A percentile compares a stretch with the other conserved stretches of the same genome.
Conservation (phyloP, 1,140 invertebrate genomes). For the Xylocopa sonorina region DNA sequence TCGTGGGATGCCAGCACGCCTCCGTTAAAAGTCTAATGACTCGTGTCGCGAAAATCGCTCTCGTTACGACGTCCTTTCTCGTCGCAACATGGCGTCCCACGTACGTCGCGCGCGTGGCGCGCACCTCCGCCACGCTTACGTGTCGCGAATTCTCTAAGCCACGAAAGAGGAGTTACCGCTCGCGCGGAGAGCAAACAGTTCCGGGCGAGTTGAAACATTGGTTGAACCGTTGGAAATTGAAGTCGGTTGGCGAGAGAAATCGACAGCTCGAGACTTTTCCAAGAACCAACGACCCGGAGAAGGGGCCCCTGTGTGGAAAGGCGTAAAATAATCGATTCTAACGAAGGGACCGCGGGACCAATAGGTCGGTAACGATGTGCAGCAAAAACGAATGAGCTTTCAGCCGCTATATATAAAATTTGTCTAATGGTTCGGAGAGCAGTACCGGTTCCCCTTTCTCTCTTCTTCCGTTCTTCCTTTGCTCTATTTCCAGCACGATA, state of each 20-base stretch:
- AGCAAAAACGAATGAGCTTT: conserved; percentile 65
- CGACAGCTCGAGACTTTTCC: background rate
- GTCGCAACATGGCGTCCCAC: background rate
- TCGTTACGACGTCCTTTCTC: conserved; percentile 11
- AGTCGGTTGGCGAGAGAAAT: background rate
- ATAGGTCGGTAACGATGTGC: conserved; percentile 46
- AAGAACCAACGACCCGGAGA: too few species aligned
- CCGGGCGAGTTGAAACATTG: too few species aligned
- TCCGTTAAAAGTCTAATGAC: conserved; percentile 59
- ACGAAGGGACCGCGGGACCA: conserved; percentile 11
- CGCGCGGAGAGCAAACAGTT: background rate
- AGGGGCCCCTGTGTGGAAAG: too few species aligned
- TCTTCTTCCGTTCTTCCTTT: conserved; percentile 53
- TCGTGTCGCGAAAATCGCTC: conserved; percentile 50
- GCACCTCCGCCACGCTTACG: background rate
- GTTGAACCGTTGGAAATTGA: background rate
- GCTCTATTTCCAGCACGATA: conserved; percentile 63
- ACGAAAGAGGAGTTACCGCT: too few species aligned
- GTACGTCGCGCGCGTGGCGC: too few species aligned
- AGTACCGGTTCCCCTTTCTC: conserved; percentile 11
- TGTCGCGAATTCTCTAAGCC: conserved; percentile 14
- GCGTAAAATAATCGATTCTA: conserved; percentile 24
- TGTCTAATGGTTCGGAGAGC: conserved; percentile 76
- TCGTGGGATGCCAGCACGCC: conserved; percentile 42
- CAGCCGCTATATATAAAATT: conserved; percentile 76